Evolutionary conservation across 92 coral and sea anemone species (phyloP), one percentile per base, ranked within the genome.

Genomic region (Umimayanthus kanabou): DNA sequence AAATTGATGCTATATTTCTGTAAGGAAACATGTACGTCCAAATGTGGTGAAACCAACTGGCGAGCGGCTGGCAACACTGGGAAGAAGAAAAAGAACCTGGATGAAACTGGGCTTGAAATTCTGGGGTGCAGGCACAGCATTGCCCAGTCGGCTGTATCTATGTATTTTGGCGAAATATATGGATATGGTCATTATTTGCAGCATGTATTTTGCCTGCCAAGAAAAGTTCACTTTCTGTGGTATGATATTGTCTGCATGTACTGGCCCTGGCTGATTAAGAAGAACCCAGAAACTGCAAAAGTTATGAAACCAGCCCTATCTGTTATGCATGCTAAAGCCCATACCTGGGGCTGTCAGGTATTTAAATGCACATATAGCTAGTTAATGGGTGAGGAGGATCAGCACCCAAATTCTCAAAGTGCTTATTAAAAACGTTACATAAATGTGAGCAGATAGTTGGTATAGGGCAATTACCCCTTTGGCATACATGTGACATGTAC

Each of bases 301-400:
- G 84, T 49, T 64, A 93, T 93, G 96, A 90, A 92, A 55, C 94
- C 94, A 26, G 93, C 94, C 9, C 81, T 90, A n/a, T 92, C 94
- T 10, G 86, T 92, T 13, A 89, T 92, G 93, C 96, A 94, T 81
- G 90, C 93, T 10, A 92, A 94, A 47, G 96, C 96, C 58, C 96
- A 94, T 77, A 70, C 92, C 50, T 94, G 96, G 96, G 88, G 88
- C 5, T 92, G 96, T 87, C 96, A 94, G 96, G 96, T 93, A 33
- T 33, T 33, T 33, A 33, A 33, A 33, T 33, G 37, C 37, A 33
- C 37, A 33, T 33, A 33, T 33, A 33, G 37, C 37, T 33, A 33
- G 37, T 33, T 33, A 33, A 33, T 33, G 37, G 1, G 37, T 33
- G 37, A 33, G 2, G 37, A 33, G 37, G 37, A 33, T 33, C 37